These are phyloP conservation scores for Sigmodon hispidus DNA, from an alignment of 2,113 vertebrate genomes.

Conservation along the genomic window DNA sequence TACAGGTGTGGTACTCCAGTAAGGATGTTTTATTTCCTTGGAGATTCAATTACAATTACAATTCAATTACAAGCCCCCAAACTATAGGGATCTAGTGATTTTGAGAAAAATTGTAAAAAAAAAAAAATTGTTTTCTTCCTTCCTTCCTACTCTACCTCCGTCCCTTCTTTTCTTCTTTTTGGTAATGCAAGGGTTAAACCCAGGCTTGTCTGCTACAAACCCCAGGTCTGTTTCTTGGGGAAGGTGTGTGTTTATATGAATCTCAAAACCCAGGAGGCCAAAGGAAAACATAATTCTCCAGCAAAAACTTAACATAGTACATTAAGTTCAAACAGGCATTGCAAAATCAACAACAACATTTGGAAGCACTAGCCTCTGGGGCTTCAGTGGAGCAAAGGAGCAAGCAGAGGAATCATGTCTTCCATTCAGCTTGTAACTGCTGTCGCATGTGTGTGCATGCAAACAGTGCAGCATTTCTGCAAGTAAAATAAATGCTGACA, in stretches of 20 bases:
- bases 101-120: too few species aligned
- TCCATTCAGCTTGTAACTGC: background rate
- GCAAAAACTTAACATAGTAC: background rate
- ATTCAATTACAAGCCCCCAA: background rate
- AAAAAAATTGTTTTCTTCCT: too few species aligned
- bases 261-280: background rate
- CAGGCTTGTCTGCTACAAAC: background rate
- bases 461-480: background rate
- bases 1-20: background rate
- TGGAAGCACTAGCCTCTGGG: background rate
- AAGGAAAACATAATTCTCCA: background rate
- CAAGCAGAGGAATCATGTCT: background rate
- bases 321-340: background rate
- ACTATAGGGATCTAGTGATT: background rate
- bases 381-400: background rate
- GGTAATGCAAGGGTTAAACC: background rate
- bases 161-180: background rate
- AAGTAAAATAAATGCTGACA: constrained; percentile 39
- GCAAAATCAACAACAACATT: background rate
- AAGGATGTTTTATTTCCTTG: background rate
- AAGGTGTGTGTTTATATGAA: background rate
- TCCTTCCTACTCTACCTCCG: rapidly evolving
- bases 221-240: background rate
- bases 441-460: background rate
- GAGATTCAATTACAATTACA: constrained; percentile 12